Conservation (phyloP, 2,888 invertebrate species). For the Podabrus alpinus region DNA sequence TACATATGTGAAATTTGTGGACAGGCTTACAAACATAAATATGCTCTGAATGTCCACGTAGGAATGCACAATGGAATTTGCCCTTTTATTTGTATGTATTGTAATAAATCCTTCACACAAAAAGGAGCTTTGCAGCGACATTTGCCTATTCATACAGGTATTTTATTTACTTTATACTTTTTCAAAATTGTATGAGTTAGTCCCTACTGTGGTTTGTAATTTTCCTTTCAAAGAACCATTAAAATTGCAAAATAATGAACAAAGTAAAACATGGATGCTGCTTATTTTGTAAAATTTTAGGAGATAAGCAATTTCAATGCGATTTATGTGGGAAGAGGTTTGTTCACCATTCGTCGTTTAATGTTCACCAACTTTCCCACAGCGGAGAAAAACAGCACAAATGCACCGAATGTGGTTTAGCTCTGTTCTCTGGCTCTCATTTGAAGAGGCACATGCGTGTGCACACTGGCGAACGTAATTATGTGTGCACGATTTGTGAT, state of each 20-base stretch:
- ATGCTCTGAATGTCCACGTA: constrained; percentile 57
- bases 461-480: constrained; percentile 67
- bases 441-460: constrained; percentile 69
- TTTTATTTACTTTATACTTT: neutral
- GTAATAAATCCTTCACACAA: constrained; percentile 61
- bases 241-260: neutral
- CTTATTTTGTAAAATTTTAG: constrained; percentile 35
- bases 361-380: constrained; percentile 70
- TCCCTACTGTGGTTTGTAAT: neutral
- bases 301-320: constrained; percentile 48
- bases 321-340: constrained; percentile 52
- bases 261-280: neutral
- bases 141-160: constrained; percentile 58
- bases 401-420: constrained; percentile 64
- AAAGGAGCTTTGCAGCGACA: constrained; percentile 60
- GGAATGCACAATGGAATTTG: constrained; percentile 59
- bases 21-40: constrained; percentile 57
- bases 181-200: neutral
- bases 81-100: constrained; percentile 57
- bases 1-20: constrained; percentile 60
- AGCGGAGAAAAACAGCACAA: constrained; percentile 64
- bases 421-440: constrained; percentile 68
- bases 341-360: constrained; percentile 71
- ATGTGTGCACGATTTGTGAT: constrained; percentile 62
- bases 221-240: neutral